phyloP scores from a whole-genome alignment of 2,113 vertebrate genomes.

The Ceyx cyanopectus region DNA sequence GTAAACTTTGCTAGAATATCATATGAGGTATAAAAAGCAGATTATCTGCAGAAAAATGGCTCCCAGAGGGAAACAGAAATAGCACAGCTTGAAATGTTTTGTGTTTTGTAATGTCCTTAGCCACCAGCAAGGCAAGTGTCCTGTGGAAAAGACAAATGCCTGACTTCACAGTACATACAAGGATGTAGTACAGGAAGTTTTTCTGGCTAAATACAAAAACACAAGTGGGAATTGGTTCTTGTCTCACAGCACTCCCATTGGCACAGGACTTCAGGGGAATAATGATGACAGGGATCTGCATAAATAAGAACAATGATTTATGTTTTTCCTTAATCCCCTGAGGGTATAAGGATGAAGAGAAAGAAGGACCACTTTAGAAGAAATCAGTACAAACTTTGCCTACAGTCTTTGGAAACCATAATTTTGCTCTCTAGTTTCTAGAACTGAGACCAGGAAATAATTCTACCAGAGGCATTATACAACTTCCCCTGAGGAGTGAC shows the following conservation, averaged over 20 bases:
- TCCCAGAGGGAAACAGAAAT: slow-evolving; percentile 24
- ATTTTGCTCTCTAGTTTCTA: not conserved
- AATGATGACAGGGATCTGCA: not conserved
- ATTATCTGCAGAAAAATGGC: slow-evolving; percentile 47
- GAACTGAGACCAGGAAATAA: not conserved
- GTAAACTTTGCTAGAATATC: slow-evolving; percentile 19
- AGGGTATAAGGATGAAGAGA: not conserved
- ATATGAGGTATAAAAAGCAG: slow-evolving; percentile 17
- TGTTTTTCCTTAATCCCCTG: not conserved
- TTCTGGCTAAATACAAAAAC: not conserved
- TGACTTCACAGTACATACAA: not conserved
- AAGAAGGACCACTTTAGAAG: not conserved
- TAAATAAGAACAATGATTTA: not conserved
- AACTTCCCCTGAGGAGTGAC: not conserved
- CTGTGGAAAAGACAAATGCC: slow-evolving; percentile 46
- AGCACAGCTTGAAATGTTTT: slow-evolving; percentile 28
- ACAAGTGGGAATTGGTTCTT: not conserved
- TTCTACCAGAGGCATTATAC: not conserved
- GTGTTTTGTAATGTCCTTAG: slow-evolving; percentile 32
- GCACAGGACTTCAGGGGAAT: not conserved
- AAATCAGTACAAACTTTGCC: not conserved
- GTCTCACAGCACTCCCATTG: slow-evolving; percentile 1
- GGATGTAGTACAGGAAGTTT: not conserved
- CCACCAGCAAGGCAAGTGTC: slow-evolving; percentile 30
- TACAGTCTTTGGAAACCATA: not conserved